phyloP scores from a whole-genome alignment of 2,888 invertebrate species.

The Crossocerus cetratus region DNA sequence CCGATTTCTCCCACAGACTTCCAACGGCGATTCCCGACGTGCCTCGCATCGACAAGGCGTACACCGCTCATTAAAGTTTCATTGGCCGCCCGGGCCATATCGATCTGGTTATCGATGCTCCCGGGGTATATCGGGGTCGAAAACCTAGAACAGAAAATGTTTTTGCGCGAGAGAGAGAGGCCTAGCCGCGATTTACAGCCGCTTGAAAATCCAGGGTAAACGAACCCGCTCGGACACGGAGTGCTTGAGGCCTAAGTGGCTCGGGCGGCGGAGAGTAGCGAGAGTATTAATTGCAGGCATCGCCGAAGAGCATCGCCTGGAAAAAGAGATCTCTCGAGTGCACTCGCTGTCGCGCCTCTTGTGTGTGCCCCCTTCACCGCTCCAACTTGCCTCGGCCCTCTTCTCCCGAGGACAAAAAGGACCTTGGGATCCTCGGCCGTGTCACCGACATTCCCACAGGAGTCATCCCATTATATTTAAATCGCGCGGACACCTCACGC shows the following conservation, averaged over 20 bases:
- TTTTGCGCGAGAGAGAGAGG: neutral
- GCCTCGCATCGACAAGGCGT: neutral
- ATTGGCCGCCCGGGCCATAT: neutral
- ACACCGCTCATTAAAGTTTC: neutral
- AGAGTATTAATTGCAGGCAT: constrained; percentile 54
- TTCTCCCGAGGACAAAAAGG: constrained; percentile 51
- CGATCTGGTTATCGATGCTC: constrained; percentile 7
- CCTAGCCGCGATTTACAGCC: too few relatives aligned
- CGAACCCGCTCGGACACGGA: neutral
- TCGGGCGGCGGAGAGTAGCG: neutral
- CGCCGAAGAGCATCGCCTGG: constrained; percentile 21
- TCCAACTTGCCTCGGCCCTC: constrained; percentile 7
- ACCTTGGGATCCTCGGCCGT: constrained; percentile 58
- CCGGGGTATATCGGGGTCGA: neutral
- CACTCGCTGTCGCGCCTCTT: constrained; percentile 28
- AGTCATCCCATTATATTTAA: constrained; percentile 69
- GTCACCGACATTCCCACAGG: constrained; percentile 62
- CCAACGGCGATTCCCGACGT: constrained; percentile 3
- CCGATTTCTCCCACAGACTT: neutral
- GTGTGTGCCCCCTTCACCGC: constrained; percentile 33
- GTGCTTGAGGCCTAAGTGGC: constrained; percentile 31
- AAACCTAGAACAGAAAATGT: neutral
- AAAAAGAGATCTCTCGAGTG: constrained; percentile 35
- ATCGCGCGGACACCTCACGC: constrained; percentile 50
- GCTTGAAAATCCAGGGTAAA: neutral